Conservation (phyloP, 2,888 invertebrate genomes). For the Ectropis crepuscularia region DNA sequence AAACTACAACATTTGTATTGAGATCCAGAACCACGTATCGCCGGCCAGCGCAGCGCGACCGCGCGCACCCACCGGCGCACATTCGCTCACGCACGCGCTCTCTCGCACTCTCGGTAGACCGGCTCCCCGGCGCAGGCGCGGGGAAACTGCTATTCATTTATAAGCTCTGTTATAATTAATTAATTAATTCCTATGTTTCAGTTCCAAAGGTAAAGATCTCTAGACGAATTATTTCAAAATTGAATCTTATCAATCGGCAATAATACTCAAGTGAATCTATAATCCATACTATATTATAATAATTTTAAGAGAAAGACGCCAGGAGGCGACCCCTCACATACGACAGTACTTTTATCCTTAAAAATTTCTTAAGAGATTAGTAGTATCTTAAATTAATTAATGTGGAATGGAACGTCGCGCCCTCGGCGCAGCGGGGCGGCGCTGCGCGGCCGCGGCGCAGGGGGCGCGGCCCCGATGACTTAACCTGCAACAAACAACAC, state of each 20-base stretch:
- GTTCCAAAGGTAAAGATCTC: conserved; percentile 70
- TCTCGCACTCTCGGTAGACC: conserved; percentile 36
- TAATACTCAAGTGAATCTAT: conserved; percentile 84
- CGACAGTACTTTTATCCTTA: conserved; percentile 76
- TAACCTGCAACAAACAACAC: conserved; percentile 71
- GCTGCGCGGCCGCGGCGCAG: conserved; percentile 69
- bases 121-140: conserved; percentile 48
- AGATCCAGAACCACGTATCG: conserved; percentile 75
- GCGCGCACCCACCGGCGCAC: conserved; percentile 32
- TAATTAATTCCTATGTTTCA: conserved; percentile 66
- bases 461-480: conserved; percentile 80
- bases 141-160: conserved; percentile 54
- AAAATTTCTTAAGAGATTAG: conserved; percentile 80
- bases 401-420: conserved; percentile 84
- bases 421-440: conserved; percentile 73
- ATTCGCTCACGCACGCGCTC: conserved; percentile 47
- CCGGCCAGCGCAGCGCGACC: conserved; percentile 49
- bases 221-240: conserved; percentile 63
- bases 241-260: conserved; percentile 80
- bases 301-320: conserved; percentile 71
- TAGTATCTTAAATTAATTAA: conserved; percentile 80
- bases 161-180: conserved; percentile 70
- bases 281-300: conserved; percentile 82
- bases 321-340: conserved; percentile 64
- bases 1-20: conserved; percentile 79